These are phyloP conservation scores for Capitella teleta DNA, from an alignment of 1,140 invertebrate species.

Conservation along the genomic window DNA sequence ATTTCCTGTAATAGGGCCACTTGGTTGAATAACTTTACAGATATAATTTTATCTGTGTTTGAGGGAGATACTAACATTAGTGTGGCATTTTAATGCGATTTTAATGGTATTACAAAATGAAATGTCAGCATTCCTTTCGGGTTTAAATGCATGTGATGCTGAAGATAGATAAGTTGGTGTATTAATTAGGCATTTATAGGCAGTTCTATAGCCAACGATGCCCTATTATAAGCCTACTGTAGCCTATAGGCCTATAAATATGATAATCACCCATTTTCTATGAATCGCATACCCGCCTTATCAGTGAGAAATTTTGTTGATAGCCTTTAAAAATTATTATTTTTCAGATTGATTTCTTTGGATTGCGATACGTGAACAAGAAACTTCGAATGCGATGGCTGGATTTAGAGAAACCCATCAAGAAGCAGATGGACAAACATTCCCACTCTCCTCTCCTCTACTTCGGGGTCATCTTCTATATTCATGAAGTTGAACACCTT, in stretches of 20 bases:
- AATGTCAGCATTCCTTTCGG: no score
- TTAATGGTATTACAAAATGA: no score
- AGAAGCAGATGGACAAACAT: conserved; percentile 86
- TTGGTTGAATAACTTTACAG: not conserved
- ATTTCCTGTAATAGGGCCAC: not conserved
- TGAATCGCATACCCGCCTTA: no score
- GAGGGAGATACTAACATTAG: no score
- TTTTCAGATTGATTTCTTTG: conserved; percentile 35
- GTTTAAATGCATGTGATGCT: not conserved
- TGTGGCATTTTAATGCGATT: no score
- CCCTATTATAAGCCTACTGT: not conserved
- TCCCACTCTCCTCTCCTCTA: conserved; percentile 58
- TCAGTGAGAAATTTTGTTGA: no score
- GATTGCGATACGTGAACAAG: conserved; percentile 36
- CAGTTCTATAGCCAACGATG: not conserved
- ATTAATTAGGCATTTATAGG: not conserved
- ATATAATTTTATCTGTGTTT: not conserved
- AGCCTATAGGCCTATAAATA: not conserved
- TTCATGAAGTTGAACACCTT: conserved; percentile 58
- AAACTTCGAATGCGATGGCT: conserved; percentile 58
- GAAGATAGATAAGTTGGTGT: not conserved
- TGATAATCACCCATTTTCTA: no score
- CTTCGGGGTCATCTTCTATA: conserved; percentile 85
- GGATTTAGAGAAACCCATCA: conserved; percentile 80
- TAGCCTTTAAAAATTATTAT: not conserved